Evolutionary conservation across 2,797 vertebrate species (phyloP).

Genomic region (Mastacembelus armatus): DNA sequence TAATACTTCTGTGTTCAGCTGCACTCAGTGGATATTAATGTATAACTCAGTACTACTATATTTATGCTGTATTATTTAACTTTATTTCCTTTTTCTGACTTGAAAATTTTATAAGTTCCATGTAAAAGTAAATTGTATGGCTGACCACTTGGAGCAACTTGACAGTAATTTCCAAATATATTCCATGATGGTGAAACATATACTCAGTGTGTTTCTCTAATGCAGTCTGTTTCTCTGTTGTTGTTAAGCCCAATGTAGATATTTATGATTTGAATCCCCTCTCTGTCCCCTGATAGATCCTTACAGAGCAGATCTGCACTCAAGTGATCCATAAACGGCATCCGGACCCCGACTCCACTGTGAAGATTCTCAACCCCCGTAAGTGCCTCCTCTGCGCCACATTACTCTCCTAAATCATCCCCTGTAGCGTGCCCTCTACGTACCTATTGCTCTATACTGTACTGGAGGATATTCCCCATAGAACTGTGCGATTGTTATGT

Average conservation of each 20-base stretch:
- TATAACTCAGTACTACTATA: neutral
- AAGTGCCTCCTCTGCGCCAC: constrained; percentile 80
- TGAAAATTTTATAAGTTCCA: constrained; percentile 9
- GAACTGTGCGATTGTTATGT: constrained; percentile 53
- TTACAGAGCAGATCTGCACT: constrained; percentile 98
- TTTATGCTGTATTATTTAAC: neutral
- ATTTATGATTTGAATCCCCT: constrained; percentile 63
- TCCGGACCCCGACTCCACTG: constrained; percentile 95
- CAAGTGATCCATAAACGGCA: constrained; percentile 99
- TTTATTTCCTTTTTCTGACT: neutral
- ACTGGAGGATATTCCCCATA: constrained; percentile 56
- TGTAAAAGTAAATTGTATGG: constrained; percentile 7
- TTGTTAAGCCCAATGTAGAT: constrained; percentile 44
- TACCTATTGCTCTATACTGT: constrained; percentile 65
- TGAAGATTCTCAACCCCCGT: constrained; percentile 99
- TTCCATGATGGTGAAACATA: constrained; percentile 22
- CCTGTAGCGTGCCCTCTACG: constrained; percentile 54
- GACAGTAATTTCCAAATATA: constrained; percentile 31
- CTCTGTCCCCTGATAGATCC: constrained; percentile 84
- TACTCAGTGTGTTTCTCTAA: constrained; percentile 12
- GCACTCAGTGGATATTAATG: too few species aligned
- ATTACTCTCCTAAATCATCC: constrained; percentile 66
- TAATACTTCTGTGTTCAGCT: neutral
- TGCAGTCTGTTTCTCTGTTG: constrained; percentile 56
- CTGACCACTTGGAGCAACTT: constrained; percentile 35